These are phyloP conservation scores for Euproctis similis DNA, from an alignment of 2,888 invertebrate species.

Conservation along the genomic window DNA sequence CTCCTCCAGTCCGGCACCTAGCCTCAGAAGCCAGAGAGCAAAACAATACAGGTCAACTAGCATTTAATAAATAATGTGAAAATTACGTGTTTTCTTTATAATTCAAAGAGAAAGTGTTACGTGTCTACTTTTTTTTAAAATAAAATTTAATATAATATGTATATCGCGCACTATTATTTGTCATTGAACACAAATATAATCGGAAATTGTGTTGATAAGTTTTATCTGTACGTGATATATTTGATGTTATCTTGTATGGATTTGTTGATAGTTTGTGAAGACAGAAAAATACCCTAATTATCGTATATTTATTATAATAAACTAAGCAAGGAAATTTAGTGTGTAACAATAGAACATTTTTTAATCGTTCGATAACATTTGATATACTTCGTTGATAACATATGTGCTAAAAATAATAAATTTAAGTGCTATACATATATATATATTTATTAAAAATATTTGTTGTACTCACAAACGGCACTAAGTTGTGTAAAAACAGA, in stretches of 20 bases:
- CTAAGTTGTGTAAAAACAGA: conserved; percentile 6
- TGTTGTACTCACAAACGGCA: too few species aligned
- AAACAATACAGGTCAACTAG: conserved; percentile 67
- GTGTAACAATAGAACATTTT: too few species aligned
- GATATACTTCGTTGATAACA: too few species aligned
- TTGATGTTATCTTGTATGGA: conserved; percentile 29
- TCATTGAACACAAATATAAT: conserved; percentile 3
- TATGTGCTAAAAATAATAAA: too few species aligned
- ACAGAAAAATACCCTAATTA: too few species aligned
- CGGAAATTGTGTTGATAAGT: conserved; percentile 23
- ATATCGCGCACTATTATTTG: conserved; percentile 6
- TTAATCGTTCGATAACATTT: too few species aligned
- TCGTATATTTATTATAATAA: too few species aligned
- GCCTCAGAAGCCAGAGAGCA: conserved; percentile 71
- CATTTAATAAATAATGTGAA: conserved; percentile 17
- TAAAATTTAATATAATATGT: conserved; percentile 2
- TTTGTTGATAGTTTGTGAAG: too few species aligned
- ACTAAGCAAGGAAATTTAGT: too few species aligned
- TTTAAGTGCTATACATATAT: too few species aligned
- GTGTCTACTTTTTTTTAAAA: conserved; percentile 4
- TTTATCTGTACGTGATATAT: conserved; percentile 22
- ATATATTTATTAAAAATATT: too few species aligned
- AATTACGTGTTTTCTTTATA: conserved; percentile 26
- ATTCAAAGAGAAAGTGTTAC: conserved; percentile 26
- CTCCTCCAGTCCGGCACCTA: conserved; percentile 65